These are phyloP conservation scores for Bombycilla garrulus DNA, from an alignment of 2,113 vertebrate species.

Conservation along the genomic window DNA sequence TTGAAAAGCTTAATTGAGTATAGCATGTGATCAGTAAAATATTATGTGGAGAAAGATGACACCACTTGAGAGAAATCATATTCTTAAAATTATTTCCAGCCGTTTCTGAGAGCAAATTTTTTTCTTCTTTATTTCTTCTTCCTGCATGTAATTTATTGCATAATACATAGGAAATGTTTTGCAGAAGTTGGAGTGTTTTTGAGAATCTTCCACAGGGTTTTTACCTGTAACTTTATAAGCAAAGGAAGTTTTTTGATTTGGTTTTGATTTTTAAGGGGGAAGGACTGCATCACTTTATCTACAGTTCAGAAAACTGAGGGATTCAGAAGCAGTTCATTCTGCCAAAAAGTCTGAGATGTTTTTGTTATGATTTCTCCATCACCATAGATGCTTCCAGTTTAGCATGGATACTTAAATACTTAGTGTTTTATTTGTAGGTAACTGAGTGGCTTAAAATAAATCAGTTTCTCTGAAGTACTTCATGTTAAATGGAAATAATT, in stretches of 20 bases:
- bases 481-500: neutral
- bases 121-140: neutral
- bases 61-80: neutral
- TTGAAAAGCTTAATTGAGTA: neutral
- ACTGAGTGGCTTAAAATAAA: neutral
- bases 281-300: neutral
- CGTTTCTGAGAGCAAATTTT: neutral
- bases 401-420: neutral
- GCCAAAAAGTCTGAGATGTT: neutral
- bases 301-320: neutral
- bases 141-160: neutral
- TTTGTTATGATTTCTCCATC: neutral
- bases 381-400: neutral
- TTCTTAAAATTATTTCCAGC: neutral
- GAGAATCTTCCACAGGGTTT: neutral
- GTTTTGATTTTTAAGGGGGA: neutral
- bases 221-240: neutral
- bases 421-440: neutral
- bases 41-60: neutral
- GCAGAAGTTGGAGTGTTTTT: neutral
- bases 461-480: neutral
- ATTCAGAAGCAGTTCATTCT: neutral
- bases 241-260: neutral
- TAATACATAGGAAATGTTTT: neutral
- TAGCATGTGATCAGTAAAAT: neutral